A percentile compares a stretch with the other conserved stretches of the same genome.
phyloP scores from a whole-genome alignment of 2,888 invertebrate genomes.

The Exephanes ischioxanthus region DNA sequence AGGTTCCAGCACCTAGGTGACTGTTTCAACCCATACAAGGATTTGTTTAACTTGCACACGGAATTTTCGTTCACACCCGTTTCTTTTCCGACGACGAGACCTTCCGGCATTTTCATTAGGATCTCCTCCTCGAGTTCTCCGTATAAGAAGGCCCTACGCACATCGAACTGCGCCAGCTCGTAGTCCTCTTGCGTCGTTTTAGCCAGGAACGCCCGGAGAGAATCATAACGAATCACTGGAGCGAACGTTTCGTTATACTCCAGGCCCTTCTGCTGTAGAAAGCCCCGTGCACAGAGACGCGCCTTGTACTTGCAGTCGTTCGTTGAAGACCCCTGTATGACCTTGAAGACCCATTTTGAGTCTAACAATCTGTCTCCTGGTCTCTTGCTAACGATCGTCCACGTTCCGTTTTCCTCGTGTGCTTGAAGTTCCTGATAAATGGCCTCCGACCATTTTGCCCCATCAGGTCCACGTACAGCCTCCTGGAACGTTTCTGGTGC shows the following conservation, averaged over 20 bases:
- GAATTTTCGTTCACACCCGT: not conserved
- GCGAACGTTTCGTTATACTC: slow-evolving; percentile 41
- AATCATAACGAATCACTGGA: slow-evolving; percentile 32
- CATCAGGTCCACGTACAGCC: slow-evolving; percentile 48
- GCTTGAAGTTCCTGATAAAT: slow-evolving; percentile 44
- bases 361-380: slow-evolving; percentile 33
- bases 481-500: slow-evolving; percentile 54
- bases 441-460: slow-evolving; percentile 23
- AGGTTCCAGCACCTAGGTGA: slow-evolving; percentile 67
- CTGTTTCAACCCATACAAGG: slow-evolving; percentile 67
- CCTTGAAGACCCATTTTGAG: slow-evolving; percentile 55
- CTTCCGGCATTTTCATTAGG: slow-evolving; percentile 41
- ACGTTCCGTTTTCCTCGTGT: slow-evolving; percentile 37
- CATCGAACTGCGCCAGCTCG: slow-evolving; percentile 47
- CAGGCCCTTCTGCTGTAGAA: slow-evolving; percentile 35
- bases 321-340: slow-evolving; percentile 35
- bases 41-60: slow-evolving; percentile 64
- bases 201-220: slow-evolving; percentile 37
- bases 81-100: slow-evolving; percentile 14
- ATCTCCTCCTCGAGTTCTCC: slow-evolving; percentile 50
- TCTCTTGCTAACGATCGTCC: slow-evolving; percentile 49
- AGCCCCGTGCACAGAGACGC: slow-evolving; percentile 46
- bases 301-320: slow-evolving; percentile 44
- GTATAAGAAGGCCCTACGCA: slow-evolving; percentile 30
- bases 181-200: slow-evolving; percentile 34